These are phyloP conservation scores for Papilio xuthus DNA, from an alignment of 1,140 invertebrate genomes.

Conservation along the genomic window DNA sequence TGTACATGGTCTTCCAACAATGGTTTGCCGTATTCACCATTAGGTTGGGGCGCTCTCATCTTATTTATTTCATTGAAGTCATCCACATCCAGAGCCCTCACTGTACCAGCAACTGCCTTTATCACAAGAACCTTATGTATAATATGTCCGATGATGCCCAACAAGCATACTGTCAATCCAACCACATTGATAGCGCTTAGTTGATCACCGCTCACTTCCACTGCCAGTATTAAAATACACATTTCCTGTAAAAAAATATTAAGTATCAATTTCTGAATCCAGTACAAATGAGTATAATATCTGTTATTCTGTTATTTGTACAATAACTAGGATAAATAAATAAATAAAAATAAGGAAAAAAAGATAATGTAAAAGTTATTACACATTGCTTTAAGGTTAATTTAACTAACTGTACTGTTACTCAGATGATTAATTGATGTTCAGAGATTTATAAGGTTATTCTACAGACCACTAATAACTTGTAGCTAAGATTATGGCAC, in stretches of 20 bases:
- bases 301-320: too few species aligned
- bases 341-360: too few species aligned
- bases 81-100: conserved; percentile 59
- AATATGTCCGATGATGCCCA: conserved; percentile 94
- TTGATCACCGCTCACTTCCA: conserved; percentile 91
- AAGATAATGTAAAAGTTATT: too few species aligned
- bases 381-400: too few species aligned
- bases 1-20: conserved; percentile 61
- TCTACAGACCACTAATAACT: neutral
- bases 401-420: neutral
- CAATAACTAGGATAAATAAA: too few species aligned
- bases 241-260: conserved; percentile 87
- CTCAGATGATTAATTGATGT: too few species aligned
- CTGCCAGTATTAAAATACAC: conserved; percentile 92
- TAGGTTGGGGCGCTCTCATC: conserved; percentile 49
- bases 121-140: conserved; percentile 86
- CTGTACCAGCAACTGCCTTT: conserved; percentile 59
- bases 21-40: conserved; percentile 62
- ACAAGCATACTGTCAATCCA: conserved; percentile 93
- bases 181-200: conserved; percentile 92
- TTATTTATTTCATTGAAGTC: conserved; percentile 58
- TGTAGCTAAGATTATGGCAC: neutral
- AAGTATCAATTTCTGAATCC: neutral
- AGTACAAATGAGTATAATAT: neutral
- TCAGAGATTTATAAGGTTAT: neutral